Evolutionary conservation across 2,113 vertebrate genomes (phyloP).

Genomic region (Oryzias curvinotus): DNA sequence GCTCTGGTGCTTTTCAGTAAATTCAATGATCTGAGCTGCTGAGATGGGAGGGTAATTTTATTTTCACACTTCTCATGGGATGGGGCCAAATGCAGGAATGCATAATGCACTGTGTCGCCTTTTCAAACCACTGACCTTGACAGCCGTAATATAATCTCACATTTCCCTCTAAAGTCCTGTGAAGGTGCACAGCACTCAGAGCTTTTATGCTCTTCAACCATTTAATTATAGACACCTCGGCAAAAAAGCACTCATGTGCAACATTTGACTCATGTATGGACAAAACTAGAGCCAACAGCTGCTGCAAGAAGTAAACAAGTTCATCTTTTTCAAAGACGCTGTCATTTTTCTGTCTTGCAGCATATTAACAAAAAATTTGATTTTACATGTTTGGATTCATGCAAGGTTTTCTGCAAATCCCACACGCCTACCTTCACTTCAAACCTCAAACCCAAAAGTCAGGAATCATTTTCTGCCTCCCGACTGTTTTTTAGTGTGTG

Average conservation of each 20-base stretch:
- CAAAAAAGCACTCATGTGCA: conserved; percentile 24
- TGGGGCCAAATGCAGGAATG: conserved; percentile 39
- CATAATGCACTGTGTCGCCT: conserved; percentile 48
- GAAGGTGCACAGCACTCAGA: conserved; percentile 15
- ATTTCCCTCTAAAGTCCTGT: conserved; percentile 22
- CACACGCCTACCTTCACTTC: no score
- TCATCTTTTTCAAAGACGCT: no score
- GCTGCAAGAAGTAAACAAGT: conserved; percentile 17
- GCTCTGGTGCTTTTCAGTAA: conserved; percentile 64
- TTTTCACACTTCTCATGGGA: conserved; percentile 59
- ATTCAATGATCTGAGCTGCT: conserved; percentile 57
- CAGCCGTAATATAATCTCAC: conserved; percentile 53
- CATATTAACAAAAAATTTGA: not conserved
- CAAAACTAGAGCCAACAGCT: not conserved
- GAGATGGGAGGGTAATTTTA: conserved; percentile 55
- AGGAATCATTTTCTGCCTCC: no score
- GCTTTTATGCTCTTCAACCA: conserved; percentile 43
- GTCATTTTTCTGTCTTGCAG: no score
- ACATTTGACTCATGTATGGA: not conserved
- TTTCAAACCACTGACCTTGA: conserved; percentile 63
- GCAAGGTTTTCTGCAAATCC: no score
- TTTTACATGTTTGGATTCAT: not conserved
- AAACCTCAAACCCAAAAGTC: no score
- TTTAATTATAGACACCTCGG: conserved; percentile 38
- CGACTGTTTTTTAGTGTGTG: no score